These are phyloP conservation scores for Agriopis marginaria DNA, from an alignment of 2,888 invertebrate genomes.

Conservation along the genomic window DNA sequence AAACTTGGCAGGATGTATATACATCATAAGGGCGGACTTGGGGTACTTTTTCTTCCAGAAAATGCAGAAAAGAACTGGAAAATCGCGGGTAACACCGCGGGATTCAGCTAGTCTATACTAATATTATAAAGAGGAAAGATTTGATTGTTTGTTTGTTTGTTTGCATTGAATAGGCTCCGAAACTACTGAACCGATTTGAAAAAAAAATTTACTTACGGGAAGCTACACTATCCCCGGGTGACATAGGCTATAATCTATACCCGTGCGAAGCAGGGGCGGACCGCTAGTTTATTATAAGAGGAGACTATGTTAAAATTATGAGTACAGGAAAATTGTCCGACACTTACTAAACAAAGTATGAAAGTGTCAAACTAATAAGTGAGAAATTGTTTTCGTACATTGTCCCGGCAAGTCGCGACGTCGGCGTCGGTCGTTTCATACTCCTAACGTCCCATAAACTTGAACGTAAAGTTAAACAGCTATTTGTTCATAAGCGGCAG, in stretches of 20 bases:
- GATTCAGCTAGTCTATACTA: neutral
- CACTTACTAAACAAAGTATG: slow-evolving; percentile 61
- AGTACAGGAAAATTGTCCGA: slow-evolving; percentile 32
- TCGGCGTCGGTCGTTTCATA: slow-evolving; percentile 62
- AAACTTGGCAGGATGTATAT: too few species aligned
- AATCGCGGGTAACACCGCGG: too few species aligned
- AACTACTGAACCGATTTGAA: too few species aligned
- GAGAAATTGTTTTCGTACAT: slow-evolving; percentile 71
- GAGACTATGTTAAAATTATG: slow-evolving; percentile 3
- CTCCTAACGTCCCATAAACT: slow-evolving; percentile 70
- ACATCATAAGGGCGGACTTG: too few species aligned
- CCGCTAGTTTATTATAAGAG: neutral
- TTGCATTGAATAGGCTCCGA: too few species aligned
- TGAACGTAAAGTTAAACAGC: slow-evolving; percentile 56
- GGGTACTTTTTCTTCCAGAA: too few species aligned
- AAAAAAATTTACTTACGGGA: too few species aligned
- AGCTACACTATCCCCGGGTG: too few species aligned
- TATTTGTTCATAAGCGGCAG: slow-evolving; percentile 33
- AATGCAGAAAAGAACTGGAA: neutral
- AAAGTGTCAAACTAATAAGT: slow-evolving; percentile 68
- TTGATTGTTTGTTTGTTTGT: too few species aligned
- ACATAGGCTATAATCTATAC: too few species aligned
- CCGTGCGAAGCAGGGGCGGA: too few species aligned
- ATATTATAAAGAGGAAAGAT: too few species aligned
- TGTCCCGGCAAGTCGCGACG: slow-evolving; percentile 70